Base-by-base conservation (phyloP, 2,888 invertebrate genomes). In the Meiosimyza decipiens region DNA sequence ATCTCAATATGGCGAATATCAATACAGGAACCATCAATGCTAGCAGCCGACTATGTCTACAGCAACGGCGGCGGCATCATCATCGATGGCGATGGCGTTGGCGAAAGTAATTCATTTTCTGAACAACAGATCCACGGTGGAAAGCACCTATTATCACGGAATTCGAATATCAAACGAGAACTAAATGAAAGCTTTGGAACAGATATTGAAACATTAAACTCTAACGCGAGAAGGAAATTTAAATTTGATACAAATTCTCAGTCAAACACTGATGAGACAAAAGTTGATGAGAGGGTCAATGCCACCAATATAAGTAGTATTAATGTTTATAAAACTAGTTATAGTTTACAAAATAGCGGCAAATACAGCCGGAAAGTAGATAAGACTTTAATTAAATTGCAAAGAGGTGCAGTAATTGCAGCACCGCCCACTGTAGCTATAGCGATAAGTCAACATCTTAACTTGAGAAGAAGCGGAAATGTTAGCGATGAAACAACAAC, bases 1-100 rank as follows among this genome's bases (percentile, higher is more conserved):
- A 78, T 86, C 72, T 82, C 87, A 75, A 80, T 87, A 81, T 87
- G 87, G 87, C 82, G 85, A 77, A 84, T 87, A 75, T 82, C 85
- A 77, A 79, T 85, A 73, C 86, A 85, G 72, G 85, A 86, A 74
- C 79, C 83, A 57, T 77, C 81, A 70, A 75, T 82, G 72, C 78
- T 80, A 65, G 79, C 78, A 54, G 64, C 79, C 51, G 81, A 82
- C 47, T 77, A 76, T 52, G 77, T 76, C 47, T 76, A 78, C 68
- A 79, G 76, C 72, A 76, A 73, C 63, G 59, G 72, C 74, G 66
- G 71, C 64, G 52, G 69, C 72, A 52, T 55, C 55, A 67, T 52
- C 13, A 18, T 50, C 47, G 63, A 50, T n/a, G 52, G 52, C 12
- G 33, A 28, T 52, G 54, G 52, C 12, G 33, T 16, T 52, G 54